Percentiles rank a stretch among this genome's conserved stretches.
Conservation (phyloP, 30 jellyfish, hydroid and myxozoan genomes). For the Chironex yamaguchii region DNA sequence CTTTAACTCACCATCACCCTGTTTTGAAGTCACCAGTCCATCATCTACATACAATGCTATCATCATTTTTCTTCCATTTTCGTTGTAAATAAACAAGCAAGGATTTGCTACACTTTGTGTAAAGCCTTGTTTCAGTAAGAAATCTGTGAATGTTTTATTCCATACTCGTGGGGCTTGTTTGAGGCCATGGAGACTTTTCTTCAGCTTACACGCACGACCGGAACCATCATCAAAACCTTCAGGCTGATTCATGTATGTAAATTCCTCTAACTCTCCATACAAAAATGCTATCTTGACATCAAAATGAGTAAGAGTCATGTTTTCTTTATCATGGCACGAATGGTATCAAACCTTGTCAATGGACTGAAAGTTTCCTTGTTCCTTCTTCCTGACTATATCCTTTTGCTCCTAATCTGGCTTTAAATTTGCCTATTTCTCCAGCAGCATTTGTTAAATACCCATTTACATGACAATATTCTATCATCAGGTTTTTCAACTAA, state of each 20-base stretch:
- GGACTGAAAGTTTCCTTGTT: conserved; percentile 15
- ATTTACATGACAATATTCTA: too few relatives aligned
- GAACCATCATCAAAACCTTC: conserved; percentile 55
- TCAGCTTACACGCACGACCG: conserved; percentile 54
- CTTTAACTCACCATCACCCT: conserved; percentile 41
- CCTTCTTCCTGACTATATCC: neutral
- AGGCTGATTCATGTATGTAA: conserved; percentile 52
- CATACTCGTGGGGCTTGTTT: conserved; percentile 63
- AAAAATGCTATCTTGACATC: conserved; percentile 56
- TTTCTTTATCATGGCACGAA: conserved; percentile 45
- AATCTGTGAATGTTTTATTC: conserved; percentile 59
- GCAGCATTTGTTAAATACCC: conserved; percentile 28
- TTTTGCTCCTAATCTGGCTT: conserved; percentile 9
- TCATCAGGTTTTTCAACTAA: neutral
- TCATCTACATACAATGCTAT: conserved; percentile 63
- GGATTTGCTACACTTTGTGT: conserved; percentile 46
- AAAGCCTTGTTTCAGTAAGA: conserved; percentile 56
- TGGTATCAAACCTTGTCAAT: conserved; percentile 43
- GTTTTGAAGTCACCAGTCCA: conserved; percentile 63
- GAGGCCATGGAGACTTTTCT: conserved; percentile 59
- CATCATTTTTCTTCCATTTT: conserved; percentile 25
- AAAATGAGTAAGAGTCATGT: conserved; percentile 34
- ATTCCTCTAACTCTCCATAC: conserved; percentile 61
- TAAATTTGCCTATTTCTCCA: conserved; percentile 27
- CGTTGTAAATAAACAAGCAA: conserved; percentile 28